phyloP scores from a whole-genome alignment of 2,113 vertebrate genomes.

The Protobothrops flavoviridis region DNA sequence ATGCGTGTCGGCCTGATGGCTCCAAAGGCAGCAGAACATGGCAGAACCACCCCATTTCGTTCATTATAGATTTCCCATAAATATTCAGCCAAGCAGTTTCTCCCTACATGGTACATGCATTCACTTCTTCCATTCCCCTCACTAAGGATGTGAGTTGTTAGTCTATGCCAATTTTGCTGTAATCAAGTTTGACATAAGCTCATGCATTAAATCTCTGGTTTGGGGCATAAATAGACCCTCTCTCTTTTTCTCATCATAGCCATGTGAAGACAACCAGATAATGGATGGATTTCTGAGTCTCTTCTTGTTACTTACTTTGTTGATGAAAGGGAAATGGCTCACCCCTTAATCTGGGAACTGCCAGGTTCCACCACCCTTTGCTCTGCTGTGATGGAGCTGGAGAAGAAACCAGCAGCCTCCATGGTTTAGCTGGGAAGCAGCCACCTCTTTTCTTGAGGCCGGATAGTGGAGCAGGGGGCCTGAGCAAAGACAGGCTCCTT shows the following conservation, averaged over 20 bases:
- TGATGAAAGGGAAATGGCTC: conserved; percentile 46
- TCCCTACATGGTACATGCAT: conserved; percentile 73
- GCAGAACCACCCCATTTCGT: conserved; percentile 60
- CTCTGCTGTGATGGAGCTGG: background rate
- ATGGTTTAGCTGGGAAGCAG: background rate
- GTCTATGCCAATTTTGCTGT: conserved; percentile 87
- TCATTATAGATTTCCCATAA: conserved; percentile 76
- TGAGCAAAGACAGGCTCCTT: too few relatives aligned
- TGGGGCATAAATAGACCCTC: conserved; percentile 75
- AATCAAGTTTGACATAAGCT: conserved; percentile 99
- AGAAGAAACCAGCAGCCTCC: background rate
- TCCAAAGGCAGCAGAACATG: too few relatives aligned
- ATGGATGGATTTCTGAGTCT: conserved; percentile 45
- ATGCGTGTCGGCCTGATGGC: too few relatives aligned
- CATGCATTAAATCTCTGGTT: conserved; percentile 99
- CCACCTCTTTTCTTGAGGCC: background rate
- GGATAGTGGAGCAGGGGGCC: too few relatives aligned
- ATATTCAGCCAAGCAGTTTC: conserved; percentile 79
- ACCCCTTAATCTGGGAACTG: conserved; percentile 51
- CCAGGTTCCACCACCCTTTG: conserved; percentile 28
- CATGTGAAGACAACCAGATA: conserved; percentile 90
- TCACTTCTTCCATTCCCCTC: conserved; percentile 80
- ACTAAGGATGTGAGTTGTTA: conserved; percentile 80
- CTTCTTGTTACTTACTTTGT: conserved; percentile 59
- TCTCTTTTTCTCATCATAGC: conserved; percentile 83